Conservation (phyloP, 2,113 vertebrate species). For the Synchiropus splendidus region DNA sequence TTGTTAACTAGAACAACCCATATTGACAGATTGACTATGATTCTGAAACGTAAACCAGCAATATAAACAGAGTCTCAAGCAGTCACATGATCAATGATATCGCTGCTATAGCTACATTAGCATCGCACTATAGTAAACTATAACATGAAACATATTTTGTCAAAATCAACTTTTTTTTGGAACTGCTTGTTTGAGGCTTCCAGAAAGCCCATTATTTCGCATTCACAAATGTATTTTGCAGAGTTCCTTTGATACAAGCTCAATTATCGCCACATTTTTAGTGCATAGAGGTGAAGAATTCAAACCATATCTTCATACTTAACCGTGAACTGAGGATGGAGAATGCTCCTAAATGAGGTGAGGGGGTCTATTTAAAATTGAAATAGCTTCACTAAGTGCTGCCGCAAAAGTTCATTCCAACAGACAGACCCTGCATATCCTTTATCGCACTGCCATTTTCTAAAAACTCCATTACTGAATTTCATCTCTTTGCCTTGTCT, state of each 20-base stretch:
- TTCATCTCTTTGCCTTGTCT: slow-evolving; percentile 29
- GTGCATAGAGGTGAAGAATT: slow-evolving; percentile 19
- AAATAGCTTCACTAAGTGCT: slow-evolving; percentile 45
- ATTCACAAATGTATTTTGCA: slow-evolving; percentile 4
- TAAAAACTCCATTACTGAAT: slow-evolving; percentile 31
- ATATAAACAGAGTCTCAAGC: too few relatives aligned
- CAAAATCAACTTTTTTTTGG: too few relatives aligned
- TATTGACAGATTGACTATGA: too few relatives aligned
- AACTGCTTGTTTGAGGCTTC: slow-evolving; percentile 3
- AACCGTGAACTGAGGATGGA: slow-evolving; percentile 16
- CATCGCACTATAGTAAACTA: too few relatives aligned
- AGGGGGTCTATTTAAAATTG: slow-evolving; percentile 40
- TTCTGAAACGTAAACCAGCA: too few relatives aligned
- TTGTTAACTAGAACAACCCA: too few relatives aligned
- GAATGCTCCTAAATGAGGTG: slow-evolving; percentile 23
- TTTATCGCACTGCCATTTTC: slow-evolving; percentile 37
- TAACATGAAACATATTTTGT: too few relatives aligned
- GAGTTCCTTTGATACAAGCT: slow-evolving; percentile 3
- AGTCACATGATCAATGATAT: too few relatives aligned
- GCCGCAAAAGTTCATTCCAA: slow-evolving; percentile 47
- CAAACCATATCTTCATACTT: slow-evolving; percentile 14
- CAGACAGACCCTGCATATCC: slow-evolving; percentile 31
- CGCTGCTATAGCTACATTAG: too few relatives aligned
- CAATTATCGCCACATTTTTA: slow-evolving; percentile 15
- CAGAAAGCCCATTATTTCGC: slow-evolving; percentile 14